Percentiles rank a stretch among this genome's conserved stretches.
Conservation (phyloP, 2,888 invertebrate genomes). For the Chrysolina oricalcia region DNA sequence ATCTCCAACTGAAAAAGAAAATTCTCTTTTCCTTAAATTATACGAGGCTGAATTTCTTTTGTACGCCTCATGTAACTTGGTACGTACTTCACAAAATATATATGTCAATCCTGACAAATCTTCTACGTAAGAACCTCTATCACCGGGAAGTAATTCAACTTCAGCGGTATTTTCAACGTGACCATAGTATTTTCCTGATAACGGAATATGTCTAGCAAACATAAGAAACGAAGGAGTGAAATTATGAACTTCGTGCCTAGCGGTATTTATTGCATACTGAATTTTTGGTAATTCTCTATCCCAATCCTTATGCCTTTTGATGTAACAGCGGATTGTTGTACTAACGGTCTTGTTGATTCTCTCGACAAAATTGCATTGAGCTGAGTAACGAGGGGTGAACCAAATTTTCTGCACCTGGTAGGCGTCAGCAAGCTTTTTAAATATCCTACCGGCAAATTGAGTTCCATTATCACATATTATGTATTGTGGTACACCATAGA, state of each 20-base stretch:
- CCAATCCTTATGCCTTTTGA: conserved; percentile 51
- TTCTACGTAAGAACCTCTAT: conserved; percentile 8
- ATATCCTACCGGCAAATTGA: conserved; percentile 38
- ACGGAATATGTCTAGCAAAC: conserved; percentile 38
- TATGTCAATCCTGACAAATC: not conserved
- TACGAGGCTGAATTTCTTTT: not conserved
- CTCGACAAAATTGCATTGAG: conserved; percentile 26
- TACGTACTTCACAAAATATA: no score
- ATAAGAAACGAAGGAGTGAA: conserved; percentile 54
- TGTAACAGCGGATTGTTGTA: conserved; percentile 55
- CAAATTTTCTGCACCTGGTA: conserved; percentile 34
- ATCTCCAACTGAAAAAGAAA: conserved; percentile 12
- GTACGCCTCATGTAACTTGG: not conserved
- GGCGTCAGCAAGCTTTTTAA: conserved; percentile 23
- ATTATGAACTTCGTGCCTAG: conserved; percentile 56
- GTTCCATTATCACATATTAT: conserved; percentile 50
- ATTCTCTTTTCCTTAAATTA: not conserved
- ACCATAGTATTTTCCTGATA: conserved; percentile 24
- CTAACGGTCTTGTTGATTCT: conserved; percentile 24
- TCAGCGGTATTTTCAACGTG: conserved; percentile 7
- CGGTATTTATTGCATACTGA: conserved; percentile 56
- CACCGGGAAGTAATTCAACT: conserved; percentile 12
- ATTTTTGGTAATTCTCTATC: conserved; percentile 57
- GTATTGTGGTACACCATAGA: conserved; percentile 48
- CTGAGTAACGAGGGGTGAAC: conserved; percentile 14